A percentile compares a stretch with the other conserved stretches of the same genome.
Conservation (phyloP, 2,113 vertebrate genomes). For the Halcyon malimbica region DNA sequence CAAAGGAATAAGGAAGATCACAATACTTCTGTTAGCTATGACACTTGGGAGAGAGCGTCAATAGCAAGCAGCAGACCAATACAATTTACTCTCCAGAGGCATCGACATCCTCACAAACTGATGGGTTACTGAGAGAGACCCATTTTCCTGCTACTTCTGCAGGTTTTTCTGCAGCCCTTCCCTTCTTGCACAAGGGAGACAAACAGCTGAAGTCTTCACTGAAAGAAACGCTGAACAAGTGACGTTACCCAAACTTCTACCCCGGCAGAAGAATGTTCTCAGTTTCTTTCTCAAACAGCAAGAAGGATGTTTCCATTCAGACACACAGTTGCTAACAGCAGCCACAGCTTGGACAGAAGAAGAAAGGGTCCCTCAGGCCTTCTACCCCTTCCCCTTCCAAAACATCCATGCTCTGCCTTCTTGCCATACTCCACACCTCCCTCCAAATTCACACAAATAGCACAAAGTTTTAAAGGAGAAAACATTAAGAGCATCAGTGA, state of each 20-base stretch:
- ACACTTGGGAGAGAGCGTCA: not conserved
- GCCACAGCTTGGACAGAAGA: not conserved
- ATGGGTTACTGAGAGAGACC: not conserved
- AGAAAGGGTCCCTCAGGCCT: not conserved
- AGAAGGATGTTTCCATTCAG: not conserved
- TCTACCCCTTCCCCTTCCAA: not conserved
- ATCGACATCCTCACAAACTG: accelerated
- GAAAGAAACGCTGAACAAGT: not conserved
- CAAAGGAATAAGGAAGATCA: not conserved
- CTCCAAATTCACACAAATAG: not conserved
- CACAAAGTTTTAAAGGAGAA: not conserved
- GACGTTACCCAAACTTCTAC: not conserved
- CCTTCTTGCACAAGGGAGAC: not conserved
- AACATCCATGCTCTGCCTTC: not conserved
- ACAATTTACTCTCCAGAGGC: not conserved
- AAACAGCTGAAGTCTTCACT: not conserved
- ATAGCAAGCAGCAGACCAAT: not conserved
- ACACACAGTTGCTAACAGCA: not conserved
- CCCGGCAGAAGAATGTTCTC: not conserved
- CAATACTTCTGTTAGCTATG: not conserved
- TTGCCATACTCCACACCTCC: not conserved
- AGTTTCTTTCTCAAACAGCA: not conserved
- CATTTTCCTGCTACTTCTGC: not conserved
- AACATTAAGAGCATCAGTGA: not conserved
- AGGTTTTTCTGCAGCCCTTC: not conserved